These are phyloP conservation scores for Sebastes hubbsi DNA, from an alignment of 2,797 vertebrate genomes.

Conservation along the genomic window DNA sequence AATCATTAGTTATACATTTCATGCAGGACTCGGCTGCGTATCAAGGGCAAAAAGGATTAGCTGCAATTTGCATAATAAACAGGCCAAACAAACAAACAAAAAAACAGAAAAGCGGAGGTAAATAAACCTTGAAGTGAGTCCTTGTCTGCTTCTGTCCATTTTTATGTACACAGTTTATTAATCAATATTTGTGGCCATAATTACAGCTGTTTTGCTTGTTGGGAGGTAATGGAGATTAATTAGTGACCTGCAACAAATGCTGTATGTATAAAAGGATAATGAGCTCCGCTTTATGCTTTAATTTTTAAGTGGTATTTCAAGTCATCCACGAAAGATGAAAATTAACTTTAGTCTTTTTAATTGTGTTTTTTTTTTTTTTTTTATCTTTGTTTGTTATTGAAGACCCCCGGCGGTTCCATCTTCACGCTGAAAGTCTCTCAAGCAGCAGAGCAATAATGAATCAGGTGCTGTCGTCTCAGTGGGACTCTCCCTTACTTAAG, in stretches of 20 bases:
- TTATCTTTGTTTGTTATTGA: conserved; percentile 48
- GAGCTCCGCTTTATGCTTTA: conserved; percentile 86
- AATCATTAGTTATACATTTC: conserved; percentile 49
- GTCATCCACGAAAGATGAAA: conserved; percentile 77
- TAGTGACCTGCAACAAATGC: conserved; percentile 91
- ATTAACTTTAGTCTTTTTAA: conserved; percentile 76
- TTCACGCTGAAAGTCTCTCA: conserved; percentile 47
- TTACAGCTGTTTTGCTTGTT: conserved; percentile 90
- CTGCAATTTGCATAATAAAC: conserved; percentile 77
- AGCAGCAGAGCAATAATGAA: conserved; percentile 65
- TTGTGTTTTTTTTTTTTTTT: conserved; percentile 55
- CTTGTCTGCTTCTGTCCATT: conserved; percentile 81
- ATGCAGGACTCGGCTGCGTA: conserved; percentile 45
- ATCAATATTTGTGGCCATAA: conserved; percentile 95
- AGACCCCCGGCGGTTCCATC: conserved; percentile 46
- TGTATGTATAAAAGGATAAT: conserved; percentile 87
- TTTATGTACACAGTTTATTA: conserved; percentile 89
- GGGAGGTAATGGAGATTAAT: conserved; percentile 92
- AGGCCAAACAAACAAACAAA: conserved; percentile 62
- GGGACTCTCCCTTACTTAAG: conserved; percentile 56
- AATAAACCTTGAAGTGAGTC: conserved; percentile 81
- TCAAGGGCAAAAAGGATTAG: conserved; percentile 78
- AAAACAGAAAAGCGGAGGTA: conserved; percentile 53
- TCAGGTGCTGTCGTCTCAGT: conserved; percentile 51
- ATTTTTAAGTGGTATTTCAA: conserved; percentile 93